A percentile compares a stretch with the other conserved stretches of the same genome.
These are phyloP conservation scores for Frankliniella fusca DNA, from an alignment of 2,888 invertebrate species.

Conservation along the genomic window DNA sequence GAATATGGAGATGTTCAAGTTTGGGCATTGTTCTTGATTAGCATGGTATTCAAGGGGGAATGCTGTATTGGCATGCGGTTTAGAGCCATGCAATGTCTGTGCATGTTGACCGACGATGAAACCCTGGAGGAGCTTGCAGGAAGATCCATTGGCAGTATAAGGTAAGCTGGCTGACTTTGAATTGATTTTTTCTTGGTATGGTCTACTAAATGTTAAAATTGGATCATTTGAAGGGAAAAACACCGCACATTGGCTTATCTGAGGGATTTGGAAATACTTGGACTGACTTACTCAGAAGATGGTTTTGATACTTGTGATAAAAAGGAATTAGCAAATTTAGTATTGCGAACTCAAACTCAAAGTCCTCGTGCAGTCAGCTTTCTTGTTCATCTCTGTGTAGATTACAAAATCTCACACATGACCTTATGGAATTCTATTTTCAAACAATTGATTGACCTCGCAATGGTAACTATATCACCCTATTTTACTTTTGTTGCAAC, in stretches of 20 bases:
- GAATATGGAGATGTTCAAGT: neutral
- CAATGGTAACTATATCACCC: neutral
- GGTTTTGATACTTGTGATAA: neutral
- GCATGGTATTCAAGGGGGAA: neutral
- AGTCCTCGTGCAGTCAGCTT: neutral
- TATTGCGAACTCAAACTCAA: neutral
- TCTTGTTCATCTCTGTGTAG: neutral
- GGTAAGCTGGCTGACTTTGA: neutral
- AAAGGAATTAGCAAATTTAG: neutral
- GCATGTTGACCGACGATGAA: neutral
- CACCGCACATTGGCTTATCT: neutral
- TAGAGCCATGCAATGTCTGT: neutral
- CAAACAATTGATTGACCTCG: neutral
- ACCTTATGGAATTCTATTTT: neutral
- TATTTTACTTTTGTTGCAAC: neutral
- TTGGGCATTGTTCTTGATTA: neutral
- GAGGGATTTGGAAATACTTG: neutral
- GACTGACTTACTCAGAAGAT: neutral
- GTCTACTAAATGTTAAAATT: neutral
- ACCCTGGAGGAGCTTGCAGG: slow-evolving; percentile 3
- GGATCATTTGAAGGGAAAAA: neutral
- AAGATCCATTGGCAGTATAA: neutral
- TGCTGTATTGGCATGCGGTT: neutral
- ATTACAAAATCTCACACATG: neutral
- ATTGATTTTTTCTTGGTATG: neutral